Evolutionary conservation across 2,888 invertebrate genomes (phyloP), one percentile per base, ranked within the genome.

Genomic region (Zygothrica quintamaculata): DNA sequence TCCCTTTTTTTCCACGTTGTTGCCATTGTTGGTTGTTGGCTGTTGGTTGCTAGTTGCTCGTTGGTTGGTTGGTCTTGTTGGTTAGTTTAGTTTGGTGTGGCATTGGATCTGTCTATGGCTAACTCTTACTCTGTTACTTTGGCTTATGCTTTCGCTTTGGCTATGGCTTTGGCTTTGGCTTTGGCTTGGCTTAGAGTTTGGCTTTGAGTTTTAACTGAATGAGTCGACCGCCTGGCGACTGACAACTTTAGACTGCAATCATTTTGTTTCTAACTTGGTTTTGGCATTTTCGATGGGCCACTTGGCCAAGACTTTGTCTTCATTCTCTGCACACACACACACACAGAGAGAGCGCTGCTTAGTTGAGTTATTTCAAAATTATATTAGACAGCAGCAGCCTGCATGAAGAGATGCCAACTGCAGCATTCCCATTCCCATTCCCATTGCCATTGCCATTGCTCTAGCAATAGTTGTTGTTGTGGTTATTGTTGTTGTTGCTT

Each of bases 301-400:
- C 81, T 82, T 74, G 69, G 69, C 29, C 69, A 51, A 56, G 40
- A 11, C 57, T 36, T 9, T 46, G 51, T 55, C 51, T 55, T 36
- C 33, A 62, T 44, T 31, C 37, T 25, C 9, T 18, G n/a, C 13
- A 3, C n/a, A 13, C n/a, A 1, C 39, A 12, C 29, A 8, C 29
- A n/a, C 5, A 5, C 11, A 7, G n/a, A 36, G 29, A 15, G 34
- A 31, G 36, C 26, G 29, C 8, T 55, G 48, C 68, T 77, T 76
- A 81, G 80, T 81, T 81, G 86, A 81, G 80, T 82, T 86, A 80
- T 80, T 84, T 74, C 80, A 79, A 69, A 76, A 81, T 81, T 79
- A 84, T 81, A 76, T 81, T 79, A 76, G 86, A 86, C 80, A 71
- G 74, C 67, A 52, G 26, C 67, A 13, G 53, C 31, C 37, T 56